A percentile compares a stretch with the other conserved stretches of the same genome.
phyloP scores from a whole-genome alignment of 1,140 invertebrate species.

The Drosophila ananassae region DNA sequence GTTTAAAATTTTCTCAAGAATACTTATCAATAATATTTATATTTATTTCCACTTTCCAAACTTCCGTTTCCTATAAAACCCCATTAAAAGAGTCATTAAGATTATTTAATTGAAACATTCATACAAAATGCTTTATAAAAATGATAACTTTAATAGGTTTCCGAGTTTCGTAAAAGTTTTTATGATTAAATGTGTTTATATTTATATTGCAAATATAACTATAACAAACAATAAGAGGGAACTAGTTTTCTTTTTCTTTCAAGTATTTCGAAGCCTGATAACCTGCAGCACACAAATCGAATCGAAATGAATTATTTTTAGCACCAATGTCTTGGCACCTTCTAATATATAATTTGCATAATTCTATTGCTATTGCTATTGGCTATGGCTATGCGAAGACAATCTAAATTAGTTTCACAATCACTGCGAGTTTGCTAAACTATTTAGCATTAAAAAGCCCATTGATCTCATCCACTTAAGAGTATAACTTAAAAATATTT shows the following conservation, averaged over 20 bases:
- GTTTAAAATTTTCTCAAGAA: background rate
- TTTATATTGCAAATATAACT: constrained; percentile 75
- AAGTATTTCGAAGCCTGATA: constrained; percentile 42
- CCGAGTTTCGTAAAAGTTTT: constrained; percentile 23
- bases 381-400: constrained; percentile 48
- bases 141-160: constrained; percentile 55
- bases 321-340: constrained; percentile 38
- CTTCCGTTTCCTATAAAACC: background rate
- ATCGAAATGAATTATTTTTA: constrained; percentile 28
- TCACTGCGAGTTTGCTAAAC: constrained; percentile 49
- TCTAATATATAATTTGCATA: constrained; percentile 21
- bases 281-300: constrained; percentile 37
- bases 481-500: constrained; percentile 63
- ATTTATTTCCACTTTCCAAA: background rate
- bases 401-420: constrained; percentile 56
- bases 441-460: constrained; percentile 59
- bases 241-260: constrained; percentile 23
- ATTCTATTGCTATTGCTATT: constrained; percentile 30
- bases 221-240: constrained; percentile 65
- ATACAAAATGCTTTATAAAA: constrained; percentile 50
- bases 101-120: constrained; percentile 1
- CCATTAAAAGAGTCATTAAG: constrained; percentile 1
- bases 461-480: constrained; percentile 54
- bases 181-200: constrained; percentile 18
- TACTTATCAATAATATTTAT: background rate